These are phyloP conservation scores for Sinocyclocheilus maitianheensis DNA, from an alignment of 2,113 vertebrate species.

Conservation along the genomic window DNA sequence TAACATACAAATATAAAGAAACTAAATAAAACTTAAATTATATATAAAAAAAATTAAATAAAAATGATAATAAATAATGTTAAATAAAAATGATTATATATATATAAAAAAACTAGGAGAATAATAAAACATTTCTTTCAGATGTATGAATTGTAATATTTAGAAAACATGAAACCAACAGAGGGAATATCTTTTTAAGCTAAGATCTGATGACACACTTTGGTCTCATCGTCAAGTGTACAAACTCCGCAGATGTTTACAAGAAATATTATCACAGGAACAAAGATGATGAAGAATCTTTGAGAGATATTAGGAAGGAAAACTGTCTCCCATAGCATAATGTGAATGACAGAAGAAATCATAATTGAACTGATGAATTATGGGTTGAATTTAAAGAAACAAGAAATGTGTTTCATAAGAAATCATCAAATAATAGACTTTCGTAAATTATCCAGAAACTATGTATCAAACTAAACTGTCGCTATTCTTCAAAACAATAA, in stretches of 20 bases:
- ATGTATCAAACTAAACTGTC: not conserved
- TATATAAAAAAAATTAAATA: not conserved
- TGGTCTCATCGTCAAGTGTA: not conserved
- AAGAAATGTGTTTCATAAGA: not conserved
- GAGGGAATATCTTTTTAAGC: not conserved
- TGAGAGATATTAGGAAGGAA: not conserved
- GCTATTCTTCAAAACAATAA: not conserved
- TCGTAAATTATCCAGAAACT: too few relatives aligned
- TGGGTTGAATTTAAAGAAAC: not conserved
- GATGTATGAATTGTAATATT: not conserved
- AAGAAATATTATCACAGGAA: not conserved
- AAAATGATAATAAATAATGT: not conserved
- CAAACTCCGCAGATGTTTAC: not conserved
- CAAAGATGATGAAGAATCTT: slow-evolving; percentile 8
- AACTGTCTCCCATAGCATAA: not conserved
- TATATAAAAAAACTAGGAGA: not conserved
- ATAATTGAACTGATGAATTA: not conserved
- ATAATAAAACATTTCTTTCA: slow-evolving; percentile 1
- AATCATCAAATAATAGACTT: not conserved
- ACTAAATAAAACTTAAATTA: not conserved
- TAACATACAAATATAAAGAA: not conserved
- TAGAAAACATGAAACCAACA: not conserved
- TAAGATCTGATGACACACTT: not conserved
- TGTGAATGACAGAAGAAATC: not conserved
- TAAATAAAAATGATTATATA: not conserved